These are phyloP conservation scores for Ceryle rudis DNA, from an alignment of 2,797 vertebrate genomes.

Conservation along the genomic window DNA sequence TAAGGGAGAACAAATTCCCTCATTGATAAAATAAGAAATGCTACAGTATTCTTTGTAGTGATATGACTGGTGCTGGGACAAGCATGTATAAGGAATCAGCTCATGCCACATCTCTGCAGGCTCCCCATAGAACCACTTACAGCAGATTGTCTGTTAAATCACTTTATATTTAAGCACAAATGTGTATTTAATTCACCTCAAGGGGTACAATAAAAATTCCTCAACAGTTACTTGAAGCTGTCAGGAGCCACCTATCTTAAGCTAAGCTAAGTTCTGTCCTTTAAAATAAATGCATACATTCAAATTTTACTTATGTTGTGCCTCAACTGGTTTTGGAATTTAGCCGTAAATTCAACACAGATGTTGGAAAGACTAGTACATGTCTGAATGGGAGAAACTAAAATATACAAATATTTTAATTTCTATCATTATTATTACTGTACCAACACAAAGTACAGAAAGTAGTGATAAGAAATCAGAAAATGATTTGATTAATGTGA, in stretches of 20 bases:
- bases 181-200: background rate
- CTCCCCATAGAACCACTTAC: background rate
- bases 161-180: background rate
- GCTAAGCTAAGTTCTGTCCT: background rate
- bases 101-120: background rate
- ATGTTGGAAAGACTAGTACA: background rate
- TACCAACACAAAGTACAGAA: background rate
- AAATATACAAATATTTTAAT: background rate
- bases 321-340: background rate
- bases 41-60: background rate
- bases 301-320: background rate
- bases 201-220: background rate
- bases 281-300: background rate
- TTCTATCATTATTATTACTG: background rate
- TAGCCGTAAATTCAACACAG: background rate
- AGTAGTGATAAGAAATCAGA: background rate
- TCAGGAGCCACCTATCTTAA: background rate
- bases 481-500: background rate
- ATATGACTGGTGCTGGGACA: background rate
- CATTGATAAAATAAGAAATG: background rate
- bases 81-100: background rate
- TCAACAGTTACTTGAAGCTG: background rate
- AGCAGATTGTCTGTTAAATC: background rate
- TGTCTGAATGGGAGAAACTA: background rate
- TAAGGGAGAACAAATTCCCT: background rate